Percentiles rank a stretch among this genome's conserved stretches.
Evolutionary conservation across 2,113 vertebrate genomes (phyloP).

Genomic region (Stercorarius parasiticus): DNA sequence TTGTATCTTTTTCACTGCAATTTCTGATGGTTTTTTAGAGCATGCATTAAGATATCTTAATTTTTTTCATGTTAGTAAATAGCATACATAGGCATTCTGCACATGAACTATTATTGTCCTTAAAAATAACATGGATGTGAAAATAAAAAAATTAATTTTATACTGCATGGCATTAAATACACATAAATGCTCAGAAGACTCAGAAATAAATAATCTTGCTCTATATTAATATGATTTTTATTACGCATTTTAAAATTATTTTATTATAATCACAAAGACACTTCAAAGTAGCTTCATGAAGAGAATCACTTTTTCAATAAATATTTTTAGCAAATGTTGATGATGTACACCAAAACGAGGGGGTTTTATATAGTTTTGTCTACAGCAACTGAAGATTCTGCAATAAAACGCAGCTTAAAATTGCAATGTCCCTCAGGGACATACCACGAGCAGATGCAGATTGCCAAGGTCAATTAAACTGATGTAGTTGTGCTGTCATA

Average conservation of each 20-base stretch:
- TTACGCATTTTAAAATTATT: not conserved
- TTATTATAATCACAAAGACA: constrained; percentile 16
- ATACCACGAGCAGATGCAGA: constrained; percentile 69
- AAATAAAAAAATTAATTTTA: not conserved
- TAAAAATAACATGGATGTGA: not conserved
- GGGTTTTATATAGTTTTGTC: constrained; percentile 37
- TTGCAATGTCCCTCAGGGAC: constrained; percentile 58
- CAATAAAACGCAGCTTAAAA: constrained; percentile 60
- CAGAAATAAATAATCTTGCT: not conserved
- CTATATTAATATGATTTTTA: not conserved
- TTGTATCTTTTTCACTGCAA: not conserved
- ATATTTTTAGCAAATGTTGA: constrained; percentile 50
- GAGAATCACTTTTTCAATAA: constrained; percentile 33
- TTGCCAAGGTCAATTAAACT: constrained; percentile 81
- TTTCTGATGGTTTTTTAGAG: not conserved
- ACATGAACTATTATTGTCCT: not conserved
- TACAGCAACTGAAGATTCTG: constrained; percentile 49
- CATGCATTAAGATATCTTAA: not conserved
- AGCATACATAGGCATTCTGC: not conserved
- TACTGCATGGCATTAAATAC: not conserved
- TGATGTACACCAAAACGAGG: constrained; percentile 20
- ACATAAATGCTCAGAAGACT: not conserved
- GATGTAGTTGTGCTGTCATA: constrained; percentile 70
- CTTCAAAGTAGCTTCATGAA: constrained; percentile 28
- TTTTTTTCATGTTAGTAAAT: not conserved